phyloP scores from a whole-genome alignment of 2,797 vertebrate species.

The Pyrocephalus nanus region DNA sequence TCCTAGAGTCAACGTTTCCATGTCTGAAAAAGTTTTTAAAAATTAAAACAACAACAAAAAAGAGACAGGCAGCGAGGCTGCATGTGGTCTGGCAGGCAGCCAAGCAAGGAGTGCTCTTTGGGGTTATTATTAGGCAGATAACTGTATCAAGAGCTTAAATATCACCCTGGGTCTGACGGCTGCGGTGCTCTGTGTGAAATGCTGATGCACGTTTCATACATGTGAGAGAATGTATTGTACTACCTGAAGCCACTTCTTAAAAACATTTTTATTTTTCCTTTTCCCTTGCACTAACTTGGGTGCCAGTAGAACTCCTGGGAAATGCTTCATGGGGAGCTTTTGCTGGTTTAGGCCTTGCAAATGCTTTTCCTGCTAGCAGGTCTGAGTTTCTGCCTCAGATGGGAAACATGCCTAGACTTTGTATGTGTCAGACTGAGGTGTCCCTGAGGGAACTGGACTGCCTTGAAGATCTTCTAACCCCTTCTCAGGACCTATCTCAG shows the following conservation, averaged over 20 bases:
- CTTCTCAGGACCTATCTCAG: not conserved
- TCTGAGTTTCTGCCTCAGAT: not conserved
- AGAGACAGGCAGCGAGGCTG: not conserved
- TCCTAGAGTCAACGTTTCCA: conserved; percentile 48
- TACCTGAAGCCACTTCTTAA: not conserved
- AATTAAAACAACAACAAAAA: not conserved
- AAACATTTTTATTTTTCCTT: not conserved
- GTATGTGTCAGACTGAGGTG: fast-evolving
- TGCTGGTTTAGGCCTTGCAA: not conserved
- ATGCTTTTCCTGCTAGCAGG: not conserved
- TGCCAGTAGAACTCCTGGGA: not conserved
- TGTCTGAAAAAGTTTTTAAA: conserved; percentile 41
- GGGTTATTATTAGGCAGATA: conserved; percentile 68
- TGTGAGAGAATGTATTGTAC: not conserved
- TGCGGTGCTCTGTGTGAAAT: not conserved
- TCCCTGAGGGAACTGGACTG: not conserved
- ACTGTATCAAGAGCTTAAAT: conserved; percentile 48
- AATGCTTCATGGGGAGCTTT: not conserved
- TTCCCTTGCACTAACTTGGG: not conserved
- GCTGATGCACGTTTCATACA: not conserved
- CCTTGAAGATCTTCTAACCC: not conserved
- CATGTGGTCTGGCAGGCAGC: conserved; percentile 58
- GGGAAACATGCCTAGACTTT: not conserved
- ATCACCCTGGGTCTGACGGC: conserved; percentile 24
- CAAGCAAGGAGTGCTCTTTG: conserved; percentile 34